These are phyloP conservation scores for Megathymus violae DNA, from an alignment of 1,140 invertebrate species.

Conservation along the genomic window DNA sequence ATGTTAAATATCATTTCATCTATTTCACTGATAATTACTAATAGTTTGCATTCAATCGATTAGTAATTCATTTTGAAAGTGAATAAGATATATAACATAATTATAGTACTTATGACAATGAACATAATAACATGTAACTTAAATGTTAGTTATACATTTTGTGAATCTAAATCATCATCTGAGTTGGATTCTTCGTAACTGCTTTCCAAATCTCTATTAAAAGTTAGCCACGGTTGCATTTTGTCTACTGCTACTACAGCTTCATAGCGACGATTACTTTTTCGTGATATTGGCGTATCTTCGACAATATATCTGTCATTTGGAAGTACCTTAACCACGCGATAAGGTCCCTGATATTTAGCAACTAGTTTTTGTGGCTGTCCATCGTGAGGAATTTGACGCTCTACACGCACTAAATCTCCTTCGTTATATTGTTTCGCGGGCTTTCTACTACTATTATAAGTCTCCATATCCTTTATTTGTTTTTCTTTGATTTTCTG, in stretches of 20 bases:
- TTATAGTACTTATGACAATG: slow-evolving; percentile 2
- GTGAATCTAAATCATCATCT: slow-evolving; percentile 17
- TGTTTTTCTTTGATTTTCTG: too few species aligned
- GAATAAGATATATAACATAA: background rate
- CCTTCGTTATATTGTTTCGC: background rate
- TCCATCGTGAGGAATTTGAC: slow-evolving; percentile 16
- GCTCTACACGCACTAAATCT: slow-evolving; percentile 4
- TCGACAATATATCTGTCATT: slow-evolving; percentile 15
- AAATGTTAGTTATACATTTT: background rate
- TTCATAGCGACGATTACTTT: slow-evolving; percentile 22
- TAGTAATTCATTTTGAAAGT: slow-evolving; percentile 7
- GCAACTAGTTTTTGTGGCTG: slow-evolving; percentile 18
- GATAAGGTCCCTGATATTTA: slow-evolving; percentile 33
- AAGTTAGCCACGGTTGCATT: slow-evolving; percentile 29
- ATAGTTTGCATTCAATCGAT: too few species aligned
- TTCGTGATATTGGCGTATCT: background rate
- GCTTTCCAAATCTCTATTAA: slow-evolving; percentile 27
- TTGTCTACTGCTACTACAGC: slow-evolving; percentile 27
- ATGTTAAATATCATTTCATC: too few species aligned
- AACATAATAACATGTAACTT: background rate
- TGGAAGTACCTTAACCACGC: slow-evolving; percentile 15
- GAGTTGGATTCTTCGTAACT: slow-evolving; percentile 5
- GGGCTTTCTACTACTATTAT: background rate
- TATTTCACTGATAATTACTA: too few species aligned
- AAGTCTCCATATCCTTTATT: too few species aligned